Conservation (phyloP, 2,888 invertebrate species). For the Himalopsyche kuldschensis region DNA sequence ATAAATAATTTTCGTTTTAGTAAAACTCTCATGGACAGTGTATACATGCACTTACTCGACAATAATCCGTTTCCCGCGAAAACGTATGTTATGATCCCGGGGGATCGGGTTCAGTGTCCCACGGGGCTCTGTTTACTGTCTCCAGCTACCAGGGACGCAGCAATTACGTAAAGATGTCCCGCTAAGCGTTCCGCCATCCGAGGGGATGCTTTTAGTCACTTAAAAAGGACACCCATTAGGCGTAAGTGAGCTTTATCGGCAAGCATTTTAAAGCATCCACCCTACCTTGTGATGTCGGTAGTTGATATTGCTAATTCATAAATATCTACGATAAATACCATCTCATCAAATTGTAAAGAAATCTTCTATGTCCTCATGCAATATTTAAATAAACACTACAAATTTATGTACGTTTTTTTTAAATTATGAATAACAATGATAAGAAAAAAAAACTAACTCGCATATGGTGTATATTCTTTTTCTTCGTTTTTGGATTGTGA, state of each 20-base stretch:
- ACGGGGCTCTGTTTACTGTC: slow-evolving; percentile 27
- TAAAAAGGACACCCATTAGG: slow-evolving; percentile 30
- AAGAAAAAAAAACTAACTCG: too few relatives aligned
- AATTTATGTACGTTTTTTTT: too few relatives aligned
- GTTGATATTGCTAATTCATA: background rate
- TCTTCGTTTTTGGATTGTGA: too few relatives aligned
- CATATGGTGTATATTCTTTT: too few relatives aligned
- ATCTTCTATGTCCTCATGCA: too few relatives aligned
- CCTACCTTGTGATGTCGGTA: background rate
- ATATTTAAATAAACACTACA: too few relatives aligned
- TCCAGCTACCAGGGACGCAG: slow-evolving; percentile 15
- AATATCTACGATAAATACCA: background rate
- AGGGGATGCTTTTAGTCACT: slow-evolving; percentile 22
- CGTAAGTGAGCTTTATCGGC: slow-evolving; percentile 21
- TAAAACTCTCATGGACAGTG: too few relatives aligned
- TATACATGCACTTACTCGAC: background rate
- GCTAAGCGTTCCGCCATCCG: background rate
- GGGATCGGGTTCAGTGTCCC: slow-evolving; percentile 6
- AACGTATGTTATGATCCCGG: background rate
- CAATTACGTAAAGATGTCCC: slow-evolving; percentile 26
- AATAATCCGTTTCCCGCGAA: background rate
- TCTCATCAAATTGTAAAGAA: background rate
- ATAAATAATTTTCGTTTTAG: too few relatives aligned
- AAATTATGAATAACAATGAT: too few relatives aligned
- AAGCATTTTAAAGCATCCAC: background rate